Evolutionary conservation across 2,113 vertebrate species (phyloP).

Genomic region (Pipra filicauda): DNA sequence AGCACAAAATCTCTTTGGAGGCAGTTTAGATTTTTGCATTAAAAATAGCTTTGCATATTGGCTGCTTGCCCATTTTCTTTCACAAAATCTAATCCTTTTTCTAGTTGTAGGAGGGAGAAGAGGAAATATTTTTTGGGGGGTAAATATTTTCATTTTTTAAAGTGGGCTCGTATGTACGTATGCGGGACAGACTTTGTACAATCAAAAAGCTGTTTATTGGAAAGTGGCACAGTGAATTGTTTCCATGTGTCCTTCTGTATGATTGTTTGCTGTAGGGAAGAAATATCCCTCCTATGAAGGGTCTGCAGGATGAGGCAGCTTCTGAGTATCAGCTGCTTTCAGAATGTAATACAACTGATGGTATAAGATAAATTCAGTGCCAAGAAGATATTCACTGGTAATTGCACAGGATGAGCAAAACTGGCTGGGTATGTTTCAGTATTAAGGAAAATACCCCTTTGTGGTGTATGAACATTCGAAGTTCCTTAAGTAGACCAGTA

Average conservation of each 20-base stretch:
- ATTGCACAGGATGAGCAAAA: neutral
- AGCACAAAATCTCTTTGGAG: slow-evolving; percentile 49
- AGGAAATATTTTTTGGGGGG: neutral
- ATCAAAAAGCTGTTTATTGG: neutral
- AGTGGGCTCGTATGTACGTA: neutral
- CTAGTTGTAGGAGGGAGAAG: neutral
- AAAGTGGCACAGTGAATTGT: neutral
- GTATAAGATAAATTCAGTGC: neutral
- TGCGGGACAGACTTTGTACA: neutral
- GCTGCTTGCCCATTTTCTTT: slow-evolving; percentile 44
- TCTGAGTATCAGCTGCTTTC: neutral
- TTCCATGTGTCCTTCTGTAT: neutral
- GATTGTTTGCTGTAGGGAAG: neutral
- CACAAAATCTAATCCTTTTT: slow-evolving; percentile 34
- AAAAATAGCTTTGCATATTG: slow-evolving; percentile 36
- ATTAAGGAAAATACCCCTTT: neutral
- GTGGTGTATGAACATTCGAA: neutral
- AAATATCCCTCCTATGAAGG: neutral
- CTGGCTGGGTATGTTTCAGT: neutral
- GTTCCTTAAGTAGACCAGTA: neutral
- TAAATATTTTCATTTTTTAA: slow-evolving; percentile 24
- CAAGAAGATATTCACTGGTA: neutral
- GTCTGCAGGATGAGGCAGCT: neutral
- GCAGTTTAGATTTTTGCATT: slow-evolving; percentile 41
- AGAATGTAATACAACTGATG: neutral